Conservation (phyloP, 2,113 vertebrate genomes). For the Anhinga anhinga region DNA sequence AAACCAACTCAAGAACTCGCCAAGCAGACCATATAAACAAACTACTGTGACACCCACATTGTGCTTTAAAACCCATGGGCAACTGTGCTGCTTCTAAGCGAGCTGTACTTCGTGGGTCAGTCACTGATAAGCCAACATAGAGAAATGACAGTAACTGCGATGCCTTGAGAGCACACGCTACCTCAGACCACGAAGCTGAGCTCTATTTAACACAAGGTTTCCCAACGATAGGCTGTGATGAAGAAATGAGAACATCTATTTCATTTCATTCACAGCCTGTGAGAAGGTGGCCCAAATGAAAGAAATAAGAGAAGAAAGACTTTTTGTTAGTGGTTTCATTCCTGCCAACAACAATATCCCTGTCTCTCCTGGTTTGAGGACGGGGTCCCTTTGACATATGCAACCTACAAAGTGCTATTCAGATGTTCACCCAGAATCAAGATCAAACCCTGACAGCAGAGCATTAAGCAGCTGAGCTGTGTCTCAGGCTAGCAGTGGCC, state of each 20-base stretch:
- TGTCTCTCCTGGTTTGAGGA: background rate
- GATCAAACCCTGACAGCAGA: background rate
- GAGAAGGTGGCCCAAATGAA: background rate
- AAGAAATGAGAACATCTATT: background rate
- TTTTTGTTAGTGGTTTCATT: background rate
- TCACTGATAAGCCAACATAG: rapidly evolving
- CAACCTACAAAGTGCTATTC: background rate
- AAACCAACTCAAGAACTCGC: background rate
- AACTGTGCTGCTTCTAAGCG: rapidly evolving
- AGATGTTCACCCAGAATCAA: background rate
- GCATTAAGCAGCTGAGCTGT: background rate
- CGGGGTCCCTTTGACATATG: background rate
- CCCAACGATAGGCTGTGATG: rapidly evolving
- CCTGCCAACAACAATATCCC: background rate
- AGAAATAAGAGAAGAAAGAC: rapidly evolving
- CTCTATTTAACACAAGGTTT: background rate
- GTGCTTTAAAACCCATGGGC: background rate
- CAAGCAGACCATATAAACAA: background rate
- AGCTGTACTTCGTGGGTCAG: background rate
- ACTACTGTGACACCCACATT: background rate
- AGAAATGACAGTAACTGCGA: background rate
- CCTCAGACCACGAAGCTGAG: background rate
- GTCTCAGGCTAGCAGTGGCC: background rate
- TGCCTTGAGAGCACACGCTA: rapidly evolving
- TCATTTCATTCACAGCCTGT: background rate